phyloP scores from a whole-genome alignment of 2,113 vertebrate species.

The Cheirogaleus medius region DNA sequence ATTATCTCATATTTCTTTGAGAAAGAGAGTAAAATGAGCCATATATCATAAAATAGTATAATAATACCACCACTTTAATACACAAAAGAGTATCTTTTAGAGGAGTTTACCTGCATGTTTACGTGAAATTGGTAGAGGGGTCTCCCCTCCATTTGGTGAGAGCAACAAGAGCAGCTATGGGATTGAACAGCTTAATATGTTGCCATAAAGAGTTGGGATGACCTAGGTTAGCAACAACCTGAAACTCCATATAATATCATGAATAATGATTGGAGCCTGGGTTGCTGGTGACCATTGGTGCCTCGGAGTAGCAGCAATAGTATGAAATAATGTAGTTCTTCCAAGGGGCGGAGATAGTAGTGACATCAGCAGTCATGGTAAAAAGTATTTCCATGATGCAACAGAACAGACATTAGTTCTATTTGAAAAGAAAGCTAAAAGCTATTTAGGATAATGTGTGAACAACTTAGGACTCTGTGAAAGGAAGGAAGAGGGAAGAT shows the following conservation, averaged over 20 bases:
- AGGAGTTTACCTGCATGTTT: background rate
- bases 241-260: background rate
- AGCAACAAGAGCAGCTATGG: background rate
- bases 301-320: background rate
- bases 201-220: background rate
- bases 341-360: background rate
- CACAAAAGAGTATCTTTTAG: background rate
- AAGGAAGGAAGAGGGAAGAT: background rate
- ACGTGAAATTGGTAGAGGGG: background rate
- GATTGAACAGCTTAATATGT: background rate
- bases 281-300: background rate
- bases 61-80: background rate
- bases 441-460: background rate
- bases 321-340: background rate
- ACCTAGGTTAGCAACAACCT: background rate
- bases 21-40: background rate
- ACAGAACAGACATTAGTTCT: background rate
- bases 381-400: background rate
- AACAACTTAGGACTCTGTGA: background rate
- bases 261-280: background rate
- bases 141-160: background rate
- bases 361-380: background rate
- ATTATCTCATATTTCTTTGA: background rate
- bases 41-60: background rate
- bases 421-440: background rate